A percentile compares a stretch with the other conserved stretches of the same genome.
phyloP scores from a whole-genome alignment of 2,113 vertebrate species.

The Corythaeola cristata region DNA sequence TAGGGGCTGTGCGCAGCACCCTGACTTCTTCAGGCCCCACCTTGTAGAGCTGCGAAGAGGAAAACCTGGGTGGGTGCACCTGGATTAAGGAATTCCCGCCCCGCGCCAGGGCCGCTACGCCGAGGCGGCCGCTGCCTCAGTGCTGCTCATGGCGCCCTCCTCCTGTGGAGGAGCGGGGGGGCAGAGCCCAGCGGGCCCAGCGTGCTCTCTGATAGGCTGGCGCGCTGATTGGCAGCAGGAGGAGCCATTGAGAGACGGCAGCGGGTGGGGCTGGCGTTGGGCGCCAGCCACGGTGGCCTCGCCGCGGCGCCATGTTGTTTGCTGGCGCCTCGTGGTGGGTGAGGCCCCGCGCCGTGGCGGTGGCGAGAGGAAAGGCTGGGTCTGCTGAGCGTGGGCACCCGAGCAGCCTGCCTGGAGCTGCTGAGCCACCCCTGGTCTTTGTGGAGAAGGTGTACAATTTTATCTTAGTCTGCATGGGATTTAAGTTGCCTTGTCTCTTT shows the following conservation, averaged over 20 bases:
- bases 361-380: too few relatives aligned
- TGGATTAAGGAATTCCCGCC: too few relatives aligned
- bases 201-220: background rate
- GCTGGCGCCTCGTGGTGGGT: accelerated
- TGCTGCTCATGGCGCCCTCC: accelerated
- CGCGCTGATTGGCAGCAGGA: background rate
- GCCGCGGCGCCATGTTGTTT: background rate
- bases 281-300: accelerated
- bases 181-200: accelerated
- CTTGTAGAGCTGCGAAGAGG: accelerated
- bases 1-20: accelerated
- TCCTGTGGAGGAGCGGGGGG: accelerated
- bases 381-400: accelerated
- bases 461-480: background rate
- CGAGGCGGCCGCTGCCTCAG: accelerated
- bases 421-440: too few relatives aligned
- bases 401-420: background rate
- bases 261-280: accelerated
- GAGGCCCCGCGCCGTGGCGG: accelerated
- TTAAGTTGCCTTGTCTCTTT: background rate
- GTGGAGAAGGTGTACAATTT: background rate
- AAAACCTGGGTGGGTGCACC: too few relatives aligned
- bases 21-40: accelerated
- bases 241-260: background rate
- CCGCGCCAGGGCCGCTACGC: accelerated